These are phyloP conservation scores for Candidula unifasciata DNA, from an alignment of 2,888 invertebrate species.

Conservation along the genomic window DNA sequence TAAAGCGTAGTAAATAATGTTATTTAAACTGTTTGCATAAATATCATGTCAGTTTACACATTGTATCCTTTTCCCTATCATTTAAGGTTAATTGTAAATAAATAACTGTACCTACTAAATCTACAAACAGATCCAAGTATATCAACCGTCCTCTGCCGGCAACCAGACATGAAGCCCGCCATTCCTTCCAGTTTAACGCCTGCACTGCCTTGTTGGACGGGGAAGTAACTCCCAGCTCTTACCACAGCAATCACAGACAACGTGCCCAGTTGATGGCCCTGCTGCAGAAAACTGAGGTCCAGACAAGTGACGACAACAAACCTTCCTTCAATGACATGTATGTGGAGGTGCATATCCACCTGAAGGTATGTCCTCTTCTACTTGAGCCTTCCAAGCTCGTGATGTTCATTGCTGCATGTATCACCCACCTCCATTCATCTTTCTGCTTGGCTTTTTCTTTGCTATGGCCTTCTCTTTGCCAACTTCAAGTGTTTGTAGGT, in stretches of 20 bases:
- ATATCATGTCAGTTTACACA: too few relatives aligned
- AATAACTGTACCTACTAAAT: background rate
- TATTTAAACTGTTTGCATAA: too few relatives aligned
- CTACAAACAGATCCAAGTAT: slow-evolving; percentile 58
- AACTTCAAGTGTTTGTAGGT: too few relatives aligned
- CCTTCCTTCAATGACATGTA: slow-evolving; percentile 68
- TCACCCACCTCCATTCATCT: too few relatives aligned
- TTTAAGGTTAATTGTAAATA: background rate
- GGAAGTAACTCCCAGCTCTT: slow-evolving; percentile 59
- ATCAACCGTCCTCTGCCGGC: slow-evolving; percentile 65
- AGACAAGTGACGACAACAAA: slow-evolving; percentile 59
- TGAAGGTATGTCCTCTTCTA: slow-evolving; percentile 42
- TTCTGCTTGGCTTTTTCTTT: background rate
- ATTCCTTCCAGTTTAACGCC: slow-evolving; percentile 68
- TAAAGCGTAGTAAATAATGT: too few relatives aligned
- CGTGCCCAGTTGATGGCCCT: slow-evolving; percentile 56
- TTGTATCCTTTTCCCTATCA: too few relatives aligned
- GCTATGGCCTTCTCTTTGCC: too few relatives aligned
- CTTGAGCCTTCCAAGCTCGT: background rate
- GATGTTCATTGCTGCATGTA: too few relatives aligned
- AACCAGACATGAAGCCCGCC: slow-evolving; percentile 65
- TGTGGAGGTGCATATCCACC: slow-evolving; percentile 58
- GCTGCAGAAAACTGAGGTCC: slow-evolving; percentile 58
- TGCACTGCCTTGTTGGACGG: slow-evolving; percentile 66
- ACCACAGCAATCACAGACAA: slow-evolving; percentile 50